Base-by-base conservation (phyloP, 2,888 invertebrate species). In the Lysandra coridon region DNA sequence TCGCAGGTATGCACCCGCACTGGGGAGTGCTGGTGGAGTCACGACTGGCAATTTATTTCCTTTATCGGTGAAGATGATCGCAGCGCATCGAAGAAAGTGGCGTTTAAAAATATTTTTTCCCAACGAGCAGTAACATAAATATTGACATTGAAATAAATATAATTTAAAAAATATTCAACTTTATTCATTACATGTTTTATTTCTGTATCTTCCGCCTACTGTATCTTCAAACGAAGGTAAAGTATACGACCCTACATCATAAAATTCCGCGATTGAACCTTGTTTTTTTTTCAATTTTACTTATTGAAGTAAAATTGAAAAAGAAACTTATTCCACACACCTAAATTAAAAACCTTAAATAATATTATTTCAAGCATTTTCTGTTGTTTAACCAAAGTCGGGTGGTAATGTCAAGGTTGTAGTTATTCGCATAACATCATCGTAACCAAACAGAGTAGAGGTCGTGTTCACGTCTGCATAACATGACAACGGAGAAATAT, bases 371-470 rank as follows among this genome's bases (percentile, higher is more conserved):
- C 2, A 64, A 64, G 14, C 69, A 33, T 33, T 69, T 69, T 30
- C 3, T 33, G 33, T 33, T 33, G 14, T 76, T 30, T 57, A 17
- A 30, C 33, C 33, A 17, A 76, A 76, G 33, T 53, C 53, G 44
- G 14, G 30, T 57, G 49, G 30, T 76, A 76, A 76, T 76, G 53
- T 85, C 89, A 91, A 91, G 90, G 90, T 86, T 89, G 87, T 87
- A 33, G 69, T 69, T 69, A 33, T 69, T 69, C 87, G 87, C 87
- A 86, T 85, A 86, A 85, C 85, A 86, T 76, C 80, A 79, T 78
- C 79, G 78, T 78, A 64, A 80, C 78, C 69, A 81, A 81, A 81
- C 79, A 84, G 85, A 85, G 83, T 85, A 86, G 84, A 88, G 89
- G 89, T 89, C 86, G 87, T 83, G 82, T 85, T n/a, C 83, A 81